Conservation (phyloP, 2,113 vertebrate genomes). For the Prunella himalayana region DNA sequence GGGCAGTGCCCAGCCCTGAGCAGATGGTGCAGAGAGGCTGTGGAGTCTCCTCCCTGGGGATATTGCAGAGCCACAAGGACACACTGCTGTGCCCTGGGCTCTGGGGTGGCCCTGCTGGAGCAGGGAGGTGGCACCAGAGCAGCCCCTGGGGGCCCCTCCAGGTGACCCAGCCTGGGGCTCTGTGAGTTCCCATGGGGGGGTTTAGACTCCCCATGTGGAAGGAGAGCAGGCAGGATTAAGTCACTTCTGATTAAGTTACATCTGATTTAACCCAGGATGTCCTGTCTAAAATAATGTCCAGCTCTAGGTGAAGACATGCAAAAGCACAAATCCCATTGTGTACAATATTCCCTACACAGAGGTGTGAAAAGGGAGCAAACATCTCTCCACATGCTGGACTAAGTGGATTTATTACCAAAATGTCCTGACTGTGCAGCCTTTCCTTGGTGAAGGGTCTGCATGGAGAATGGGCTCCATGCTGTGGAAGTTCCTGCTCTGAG, state of each 20-base stretch:
- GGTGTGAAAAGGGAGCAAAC: not conserved
- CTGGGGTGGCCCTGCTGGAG: not conserved
- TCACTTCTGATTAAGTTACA: not conserved
- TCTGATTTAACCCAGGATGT: not conserved
- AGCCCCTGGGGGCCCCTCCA: not conserved
- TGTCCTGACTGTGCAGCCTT: not conserved
- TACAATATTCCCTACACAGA: not conserved
- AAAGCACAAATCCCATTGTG: not conserved
- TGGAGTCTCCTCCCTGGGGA: not conserved
- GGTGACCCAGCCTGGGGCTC: rapidly evolving
- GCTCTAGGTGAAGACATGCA: not conserved
- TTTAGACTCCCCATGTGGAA: not conserved
- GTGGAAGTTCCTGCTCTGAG: not conserved
- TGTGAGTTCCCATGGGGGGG: not conserved
- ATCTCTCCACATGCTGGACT: not conserved
- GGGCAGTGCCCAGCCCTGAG: not conserved
- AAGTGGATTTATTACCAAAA: not conserved
- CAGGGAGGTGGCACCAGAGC: not conserved
- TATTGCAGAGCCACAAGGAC: not conserved
- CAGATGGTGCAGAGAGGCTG: not conserved
- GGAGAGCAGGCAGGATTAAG: not conserved
- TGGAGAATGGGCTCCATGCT: not conserved
- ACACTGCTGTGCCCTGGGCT: not conserved
- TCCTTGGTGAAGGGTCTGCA: not conserved
- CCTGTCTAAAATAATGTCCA: not conserved